Percentiles rank a stretch among this genome's conserved stretches.
Conservation (phyloP, 64 coral and sea anemone species). For the Hydrozoanthus tunicans region DNA sequence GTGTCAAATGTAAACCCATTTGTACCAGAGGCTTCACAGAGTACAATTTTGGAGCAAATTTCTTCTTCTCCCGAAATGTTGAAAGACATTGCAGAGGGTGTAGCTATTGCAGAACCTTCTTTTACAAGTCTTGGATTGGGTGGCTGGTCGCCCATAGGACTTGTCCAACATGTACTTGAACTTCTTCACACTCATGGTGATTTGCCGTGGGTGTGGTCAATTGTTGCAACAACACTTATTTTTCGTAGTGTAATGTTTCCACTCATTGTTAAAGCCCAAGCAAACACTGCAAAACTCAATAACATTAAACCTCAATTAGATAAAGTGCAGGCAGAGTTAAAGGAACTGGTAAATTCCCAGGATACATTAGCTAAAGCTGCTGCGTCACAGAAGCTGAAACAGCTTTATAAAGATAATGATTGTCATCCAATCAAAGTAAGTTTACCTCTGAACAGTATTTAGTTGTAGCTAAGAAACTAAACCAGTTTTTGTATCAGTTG, state of each 20-base stretch:
- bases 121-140: conserved; percentile 85
- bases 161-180: conserved; percentile 88
- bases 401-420: conserved; percentile 83
- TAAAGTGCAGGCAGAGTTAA: conserved; percentile 71
- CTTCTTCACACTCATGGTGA: conserved; percentile 67
- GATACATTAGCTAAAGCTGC: conserved; percentile 72
- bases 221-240: conserved; percentile 74
- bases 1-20: conserved; percentile 67
- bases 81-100: conserved; percentile 58
- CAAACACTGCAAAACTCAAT: conserved; percentile 92
- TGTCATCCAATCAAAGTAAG: conserved; percentile 94
- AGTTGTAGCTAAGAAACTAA: too few relatives aligned
- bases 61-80: conserved; percentile 52
- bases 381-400: conserved; percentile 60
- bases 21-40: conserved; percentile 17
- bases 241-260: conserved; percentile 83
- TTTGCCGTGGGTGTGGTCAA: conserved; percentile 88
- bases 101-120: conserved; percentile 71
- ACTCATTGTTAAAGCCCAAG: conserved; percentile 78
- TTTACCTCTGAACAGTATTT: background rate
- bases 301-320: conserved; percentile 89
- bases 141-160: conserved; percentile 69
- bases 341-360: conserved; percentile 81
- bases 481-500: too few relatives aligned
- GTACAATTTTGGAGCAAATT: conserved; percentile 48